These are phyloP conservation scores for Prolemur simus DNA, from an alignment of 2,113 vertebrate species.

Conservation along the genomic window DNA sequence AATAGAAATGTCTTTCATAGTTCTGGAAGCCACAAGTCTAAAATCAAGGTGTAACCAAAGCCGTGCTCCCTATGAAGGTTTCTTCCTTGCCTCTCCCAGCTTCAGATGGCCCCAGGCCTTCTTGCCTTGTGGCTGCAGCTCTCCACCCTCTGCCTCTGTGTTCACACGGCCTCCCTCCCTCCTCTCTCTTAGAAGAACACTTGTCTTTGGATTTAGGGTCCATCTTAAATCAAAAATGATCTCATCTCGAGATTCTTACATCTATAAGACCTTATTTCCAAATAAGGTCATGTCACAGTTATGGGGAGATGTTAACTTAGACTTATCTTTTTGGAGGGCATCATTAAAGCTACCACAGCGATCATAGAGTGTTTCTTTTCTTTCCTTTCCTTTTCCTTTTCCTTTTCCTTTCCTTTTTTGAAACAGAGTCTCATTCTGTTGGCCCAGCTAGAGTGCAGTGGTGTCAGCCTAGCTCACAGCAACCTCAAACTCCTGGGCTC, in stretches of 20 bases:
- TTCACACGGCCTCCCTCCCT: background rate
- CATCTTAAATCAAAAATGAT: background rate
- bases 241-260: background rate
- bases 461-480: too few species aligned
- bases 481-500: too few species aligned
- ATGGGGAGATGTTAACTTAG: background rate
- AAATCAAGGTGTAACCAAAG: too few species aligned
- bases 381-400: too few species aligned
- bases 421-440: too few species aligned
- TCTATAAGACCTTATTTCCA: background rate
- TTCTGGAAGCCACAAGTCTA: background rate
- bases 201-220: background rate
- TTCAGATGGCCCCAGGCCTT: fast-evolving
- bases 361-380: background rate
- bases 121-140: fast-evolving
- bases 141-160: fast-evolving
- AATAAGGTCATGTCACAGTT: background rate
- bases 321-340: background rate
- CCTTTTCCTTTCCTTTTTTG: too few species aligned
- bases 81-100: background rate
- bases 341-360: fast-evolving
- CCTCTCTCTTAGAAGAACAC: background rate
- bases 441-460: too few species aligned
- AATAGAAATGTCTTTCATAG: fast-evolving
- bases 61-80: fast-evolving